Conservation (phyloP, 2,113 vertebrate genomes). For the Crotalus horridus region DNA sequence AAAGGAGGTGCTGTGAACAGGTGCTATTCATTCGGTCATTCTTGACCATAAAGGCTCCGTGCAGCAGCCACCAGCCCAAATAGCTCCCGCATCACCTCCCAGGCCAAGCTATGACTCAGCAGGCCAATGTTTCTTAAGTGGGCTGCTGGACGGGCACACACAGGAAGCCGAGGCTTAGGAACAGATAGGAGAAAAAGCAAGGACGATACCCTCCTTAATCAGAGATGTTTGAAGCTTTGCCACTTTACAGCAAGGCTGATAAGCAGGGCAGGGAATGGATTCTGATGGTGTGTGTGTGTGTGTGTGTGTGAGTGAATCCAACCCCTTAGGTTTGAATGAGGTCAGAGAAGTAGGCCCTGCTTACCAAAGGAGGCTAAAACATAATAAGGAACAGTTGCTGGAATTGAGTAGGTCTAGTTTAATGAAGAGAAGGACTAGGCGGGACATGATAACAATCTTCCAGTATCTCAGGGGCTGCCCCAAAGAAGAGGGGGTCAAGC, state of each 20-base stretch:
- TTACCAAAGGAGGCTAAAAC: neutral
- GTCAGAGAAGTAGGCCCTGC: neutral
- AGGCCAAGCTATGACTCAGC: neutral
- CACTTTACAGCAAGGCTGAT: neutral
- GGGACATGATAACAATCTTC: no score
- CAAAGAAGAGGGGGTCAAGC: no score
- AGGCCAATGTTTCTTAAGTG: neutral
- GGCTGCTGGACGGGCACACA: neutral
- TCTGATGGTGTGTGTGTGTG: neutral
- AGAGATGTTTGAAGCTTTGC: neutral
- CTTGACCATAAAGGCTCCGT: neutral
- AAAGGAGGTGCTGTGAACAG: neutral
- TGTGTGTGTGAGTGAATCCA: neutral
- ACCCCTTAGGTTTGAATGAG: neutral
- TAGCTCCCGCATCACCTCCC: neutral
- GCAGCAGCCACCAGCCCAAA: neutral
- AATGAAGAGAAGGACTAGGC: no score
- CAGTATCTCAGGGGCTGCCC: no score
- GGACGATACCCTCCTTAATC: neutral
- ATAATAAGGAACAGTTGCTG: rapidly evolving
- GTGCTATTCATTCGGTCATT: neutral
- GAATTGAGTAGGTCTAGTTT: no score
- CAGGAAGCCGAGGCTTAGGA: neutral
- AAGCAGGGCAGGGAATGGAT: neutral
- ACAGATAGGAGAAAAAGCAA: neutral